Percentiles rank a stretch among this genome's conserved stretches.
Evolutionary conservation across 2,113 vertebrate species (phyloP).

Genomic region (Syrmaticus mikado): DNA sequence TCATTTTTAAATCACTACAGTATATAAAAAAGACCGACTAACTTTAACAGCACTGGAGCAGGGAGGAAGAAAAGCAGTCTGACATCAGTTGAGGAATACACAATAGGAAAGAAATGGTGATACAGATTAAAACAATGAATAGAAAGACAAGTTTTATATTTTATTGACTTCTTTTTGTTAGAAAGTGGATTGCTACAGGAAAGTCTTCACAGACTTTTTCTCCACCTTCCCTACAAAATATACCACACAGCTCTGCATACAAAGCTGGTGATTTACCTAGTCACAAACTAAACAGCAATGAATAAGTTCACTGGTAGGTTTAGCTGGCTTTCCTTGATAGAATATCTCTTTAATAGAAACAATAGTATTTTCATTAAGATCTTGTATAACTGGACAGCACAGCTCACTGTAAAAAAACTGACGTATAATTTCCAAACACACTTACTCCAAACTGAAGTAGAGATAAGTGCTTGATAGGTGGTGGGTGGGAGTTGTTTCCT

Average conservation of each 20-base stretch:
- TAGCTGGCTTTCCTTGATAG: not conserved
- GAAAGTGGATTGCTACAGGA: not conserved
- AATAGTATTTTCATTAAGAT: not conserved
- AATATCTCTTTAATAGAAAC: not conserved
- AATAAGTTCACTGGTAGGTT: not conserved
- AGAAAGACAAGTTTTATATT: not conserved
- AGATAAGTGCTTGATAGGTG: rapidly evolving
- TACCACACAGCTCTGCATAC: not conserved
- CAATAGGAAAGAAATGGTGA: not conserved
- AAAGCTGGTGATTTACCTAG: not conserved
- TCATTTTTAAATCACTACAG: not conserved
- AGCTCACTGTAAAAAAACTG: not conserved
- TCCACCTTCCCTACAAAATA: not conserved
- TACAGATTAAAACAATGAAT: not conserved
- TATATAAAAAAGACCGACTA: not conserved
- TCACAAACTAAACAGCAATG: not conserved
- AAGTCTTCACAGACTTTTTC: not conserved
- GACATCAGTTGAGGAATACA: not conserved
- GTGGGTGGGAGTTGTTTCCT: not conserved
- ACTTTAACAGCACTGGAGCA: not conserved
- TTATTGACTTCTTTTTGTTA: not conserved
- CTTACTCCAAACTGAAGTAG: not conserved
- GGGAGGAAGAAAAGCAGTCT: not conserved
- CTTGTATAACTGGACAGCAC: not conserved
- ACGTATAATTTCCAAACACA: not conserved